phyloP scores from a whole-genome alignment of 2,888 invertebrate genomes.

The Drosophila recens region DNA sequence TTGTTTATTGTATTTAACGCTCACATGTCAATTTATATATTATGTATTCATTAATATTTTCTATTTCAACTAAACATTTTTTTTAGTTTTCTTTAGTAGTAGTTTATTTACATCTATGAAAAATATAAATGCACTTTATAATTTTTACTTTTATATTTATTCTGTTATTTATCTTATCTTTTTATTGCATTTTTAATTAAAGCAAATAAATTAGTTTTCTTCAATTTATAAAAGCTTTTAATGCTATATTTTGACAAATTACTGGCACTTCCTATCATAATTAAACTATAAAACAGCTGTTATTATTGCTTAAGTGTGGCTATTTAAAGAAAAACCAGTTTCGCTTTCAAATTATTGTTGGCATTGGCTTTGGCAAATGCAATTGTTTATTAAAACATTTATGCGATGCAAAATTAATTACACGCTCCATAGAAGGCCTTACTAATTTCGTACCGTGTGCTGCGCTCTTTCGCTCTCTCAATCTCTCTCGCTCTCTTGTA shows the following conservation, averaged over 20 bases:
- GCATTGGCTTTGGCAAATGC: constrained; percentile 12
- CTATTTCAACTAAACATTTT: not conserved
- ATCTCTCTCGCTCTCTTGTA: not conserved
- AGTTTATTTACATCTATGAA: not conserved
- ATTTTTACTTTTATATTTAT: not conserved
- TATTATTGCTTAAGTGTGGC: constrained; percentile 11
- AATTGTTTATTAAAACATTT: constrained; percentile 16
- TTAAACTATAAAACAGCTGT: constrained; percentile 4
- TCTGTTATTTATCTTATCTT: not conserved
- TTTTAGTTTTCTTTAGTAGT: not conserved
- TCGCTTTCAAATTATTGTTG: constrained; percentile 12
- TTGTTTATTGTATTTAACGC: constrained; percentile 13
- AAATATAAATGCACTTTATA: not conserved
- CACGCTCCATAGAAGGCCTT: constrained; percentile 17
- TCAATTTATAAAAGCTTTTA: not conserved
- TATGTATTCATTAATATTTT: not conserved
- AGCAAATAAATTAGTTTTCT: not conserved
- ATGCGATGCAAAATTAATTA: constrained; percentile 8
- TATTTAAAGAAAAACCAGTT: constrained; percentile 12
- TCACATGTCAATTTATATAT: constrained; percentile 3
- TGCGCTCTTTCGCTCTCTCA: not conserved
- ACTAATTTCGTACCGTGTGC: constrained; percentile 20
- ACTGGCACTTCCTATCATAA: constrained; percentile 15
- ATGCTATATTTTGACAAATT: not conserved
- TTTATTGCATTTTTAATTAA: not conserved